Evolutionary conservation across 1,140 invertebrate species (phyloP).

Genomic region (Pseudoatta argentina): DNA sequence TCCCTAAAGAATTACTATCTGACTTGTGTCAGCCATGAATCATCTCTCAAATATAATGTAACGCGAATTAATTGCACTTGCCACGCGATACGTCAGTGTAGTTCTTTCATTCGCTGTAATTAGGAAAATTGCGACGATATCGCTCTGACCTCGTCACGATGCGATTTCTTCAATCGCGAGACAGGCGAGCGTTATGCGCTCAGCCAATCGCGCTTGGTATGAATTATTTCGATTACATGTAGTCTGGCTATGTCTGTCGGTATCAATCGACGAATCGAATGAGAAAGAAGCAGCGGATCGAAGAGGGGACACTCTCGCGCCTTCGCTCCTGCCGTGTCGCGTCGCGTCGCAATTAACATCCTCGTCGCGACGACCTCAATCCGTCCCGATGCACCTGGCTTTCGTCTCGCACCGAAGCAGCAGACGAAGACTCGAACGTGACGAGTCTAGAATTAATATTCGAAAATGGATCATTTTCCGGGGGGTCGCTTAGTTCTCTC

Average conservation of each 20-base stretch:
- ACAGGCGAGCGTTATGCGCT: constrained; percentile 16
- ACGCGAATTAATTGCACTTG: constrained; percentile 49
- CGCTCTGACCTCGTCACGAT: not conserved
- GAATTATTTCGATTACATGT: constrained; percentile 71
- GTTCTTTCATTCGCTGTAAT: constrained; percentile 43
- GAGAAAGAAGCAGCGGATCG: constrained; percentile 71
- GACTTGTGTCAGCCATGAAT: constrained; percentile 53
- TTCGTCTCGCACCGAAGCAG: constrained; percentile 72
- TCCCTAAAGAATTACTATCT: constrained; percentile 34
- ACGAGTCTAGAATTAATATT: constrained; percentile 76
- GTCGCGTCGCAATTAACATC: constrained; percentile 81
- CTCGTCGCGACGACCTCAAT: constrained; percentile 79
- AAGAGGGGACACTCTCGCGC: constrained; percentile 70
- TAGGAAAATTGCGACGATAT: constrained; percentile 45
- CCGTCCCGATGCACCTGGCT: constrained; percentile 79
- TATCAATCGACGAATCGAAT: constrained; percentile 65
- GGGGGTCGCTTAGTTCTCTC: not conserved
- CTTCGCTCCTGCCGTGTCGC: constrained; percentile 69
- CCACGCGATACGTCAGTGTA: constrained; percentile 38
- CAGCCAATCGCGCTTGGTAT: constrained; percentile 17
- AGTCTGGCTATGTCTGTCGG: constrained; percentile 70
- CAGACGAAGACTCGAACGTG: constrained; percentile 65
- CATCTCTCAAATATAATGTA: constrained; percentile 16
- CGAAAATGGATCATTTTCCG: constrained; percentile 68
- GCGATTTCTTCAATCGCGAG: constrained; percentile 15